phyloP scores from a whole-genome alignment of 2,888 invertebrate genomes.

The Hypercompe scribonia region DNA sequence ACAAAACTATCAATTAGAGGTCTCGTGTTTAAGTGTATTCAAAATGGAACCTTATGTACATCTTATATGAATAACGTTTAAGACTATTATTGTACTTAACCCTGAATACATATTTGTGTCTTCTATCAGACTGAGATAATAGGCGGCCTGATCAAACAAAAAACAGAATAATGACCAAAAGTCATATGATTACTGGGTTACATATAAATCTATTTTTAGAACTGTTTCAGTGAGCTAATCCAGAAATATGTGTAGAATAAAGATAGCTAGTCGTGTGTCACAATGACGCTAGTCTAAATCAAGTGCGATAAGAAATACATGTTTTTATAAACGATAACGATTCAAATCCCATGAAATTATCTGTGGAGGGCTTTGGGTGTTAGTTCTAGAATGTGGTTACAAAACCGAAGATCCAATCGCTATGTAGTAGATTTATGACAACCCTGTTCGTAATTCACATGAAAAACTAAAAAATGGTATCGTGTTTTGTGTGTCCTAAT shows the following conservation, averaged over 20 bases:
- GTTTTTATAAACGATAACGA: constrained; percentile 3
- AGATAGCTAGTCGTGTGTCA: constrained; percentile 15
- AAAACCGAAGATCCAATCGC: too few relatives aligned
- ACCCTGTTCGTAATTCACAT: neutral
- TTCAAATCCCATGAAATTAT: constrained; percentile 2
- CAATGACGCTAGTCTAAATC: constrained; percentile 13
- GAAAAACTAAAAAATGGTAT: neutral
- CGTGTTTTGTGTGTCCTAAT: neutral
- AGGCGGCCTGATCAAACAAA: constrained; percentile 22
- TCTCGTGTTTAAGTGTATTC: constrained; percentile 1
- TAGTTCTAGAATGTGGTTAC: neutral
- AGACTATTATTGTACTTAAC: neutral
- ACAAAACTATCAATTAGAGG: constrained; percentile 33
- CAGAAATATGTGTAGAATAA: constrained; percentile 8
- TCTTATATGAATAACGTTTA: neutral
- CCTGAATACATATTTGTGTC: neutral
- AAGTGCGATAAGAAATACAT: constrained; percentile 12
- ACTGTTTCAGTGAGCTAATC: constrained; percentile 10
- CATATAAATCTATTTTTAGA: constrained; percentile 5
- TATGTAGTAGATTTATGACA: neutral
- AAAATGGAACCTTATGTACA: constrained; percentile 17
- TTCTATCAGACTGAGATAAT: neutral
- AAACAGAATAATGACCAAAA: constrained; percentile 26
- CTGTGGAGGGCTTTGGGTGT: neutral
- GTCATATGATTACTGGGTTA: constrained; percentile 24